Percentiles rank a stretch among this genome's conserved stretches.
These are phyloP conservation scores for Arge pagana DNA, from an alignment of 2,888 invertebrate genomes.

Conservation along the genomic window DNA sequence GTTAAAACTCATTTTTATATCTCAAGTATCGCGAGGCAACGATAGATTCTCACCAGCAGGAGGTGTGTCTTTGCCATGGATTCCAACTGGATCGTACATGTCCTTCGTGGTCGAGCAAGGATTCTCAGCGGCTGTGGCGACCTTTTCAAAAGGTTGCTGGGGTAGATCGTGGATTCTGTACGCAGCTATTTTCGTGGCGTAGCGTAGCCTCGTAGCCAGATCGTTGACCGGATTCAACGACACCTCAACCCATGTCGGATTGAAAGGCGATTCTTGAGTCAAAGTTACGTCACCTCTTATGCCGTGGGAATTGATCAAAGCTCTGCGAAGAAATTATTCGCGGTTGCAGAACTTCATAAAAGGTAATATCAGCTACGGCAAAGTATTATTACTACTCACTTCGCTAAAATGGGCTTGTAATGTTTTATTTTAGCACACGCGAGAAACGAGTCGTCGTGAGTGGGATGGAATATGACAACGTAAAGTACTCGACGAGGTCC, in stretches of 20 bases:
- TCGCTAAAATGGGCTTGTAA: constrained; percentile 68
- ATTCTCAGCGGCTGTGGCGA: constrained; percentile 57
- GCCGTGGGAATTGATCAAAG: constrained; percentile 75
- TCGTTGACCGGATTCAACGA: constrained; percentile 69
- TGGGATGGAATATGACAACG: constrained; percentile 79
- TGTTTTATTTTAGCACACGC: constrained; percentile 82
- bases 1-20: constrained; percentile 27
- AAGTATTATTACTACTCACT: constrained; percentile 67
- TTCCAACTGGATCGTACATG: constrained; percentile 75
- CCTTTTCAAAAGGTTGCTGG: constrained; percentile 62
- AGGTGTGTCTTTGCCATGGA: constrained; percentile 64
- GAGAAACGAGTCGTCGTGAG: constrained; percentile 75
- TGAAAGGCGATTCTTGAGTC: constrained; percentile 79
- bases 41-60: constrained; percentile 64
- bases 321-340: constrained; percentile 59
- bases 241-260: constrained; percentile 81
- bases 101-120: constrained; percentile 73
- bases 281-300: constrained; percentile 80
- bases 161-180: constrained; percentile 77
- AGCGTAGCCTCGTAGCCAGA: constrained; percentile 72
- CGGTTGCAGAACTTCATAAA: neutral
- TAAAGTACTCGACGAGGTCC: constrained; percentile 79
- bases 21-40: too few relatives aligned
- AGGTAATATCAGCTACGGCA: neutral
- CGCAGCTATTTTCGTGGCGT: constrained; percentile 73